These are phyloP conservation scores for Pan paniscus DNA, from an alignment of 2,113 vertebrate genomes.

Conservation along the genomic window DNA sequence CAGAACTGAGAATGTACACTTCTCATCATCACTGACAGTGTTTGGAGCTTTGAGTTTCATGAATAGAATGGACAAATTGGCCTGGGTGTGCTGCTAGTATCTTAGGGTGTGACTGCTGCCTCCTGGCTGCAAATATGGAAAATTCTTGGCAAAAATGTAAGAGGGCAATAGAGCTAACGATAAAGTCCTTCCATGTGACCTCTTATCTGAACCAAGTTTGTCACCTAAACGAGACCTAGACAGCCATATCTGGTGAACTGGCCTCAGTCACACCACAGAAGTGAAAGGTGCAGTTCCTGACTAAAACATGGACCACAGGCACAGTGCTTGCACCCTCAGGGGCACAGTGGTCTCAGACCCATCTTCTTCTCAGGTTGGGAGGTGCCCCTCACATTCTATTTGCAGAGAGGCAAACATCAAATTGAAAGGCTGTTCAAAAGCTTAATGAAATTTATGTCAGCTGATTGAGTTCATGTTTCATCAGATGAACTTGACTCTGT, in stretches of 20 bases:
- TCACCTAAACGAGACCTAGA: background rate
- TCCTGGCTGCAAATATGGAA: background rate
- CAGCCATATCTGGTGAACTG: background rate
- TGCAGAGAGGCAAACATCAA: background rate
- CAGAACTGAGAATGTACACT: background rate
- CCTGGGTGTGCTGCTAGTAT: background rate
- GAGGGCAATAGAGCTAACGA: background rate
- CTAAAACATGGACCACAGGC: background rate
- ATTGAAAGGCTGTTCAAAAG: background rate
- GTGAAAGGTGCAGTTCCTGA: background rate
- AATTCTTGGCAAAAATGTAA: background rate
- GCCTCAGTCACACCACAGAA: background rate
- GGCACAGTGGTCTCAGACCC: background rate
- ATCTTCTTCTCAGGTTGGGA: background rate
- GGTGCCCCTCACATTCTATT: background rate
- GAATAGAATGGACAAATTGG: background rate
- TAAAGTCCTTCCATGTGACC: background rate
- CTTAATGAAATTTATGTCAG: background rate
- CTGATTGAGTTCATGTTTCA: background rate
- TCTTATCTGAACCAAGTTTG: background rate
- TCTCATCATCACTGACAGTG: background rate
- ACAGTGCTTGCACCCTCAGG: background rate
- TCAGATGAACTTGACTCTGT: background rate
- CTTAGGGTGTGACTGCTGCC: background rate
- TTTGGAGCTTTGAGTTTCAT: background rate